Percentiles rank a stretch among this genome's conserved stretches.
These are phyloP conservation scores for Tragopan temminckii DNA, from an alignment of 2,797 vertebrate species.

Conservation along the genomic window DNA sequence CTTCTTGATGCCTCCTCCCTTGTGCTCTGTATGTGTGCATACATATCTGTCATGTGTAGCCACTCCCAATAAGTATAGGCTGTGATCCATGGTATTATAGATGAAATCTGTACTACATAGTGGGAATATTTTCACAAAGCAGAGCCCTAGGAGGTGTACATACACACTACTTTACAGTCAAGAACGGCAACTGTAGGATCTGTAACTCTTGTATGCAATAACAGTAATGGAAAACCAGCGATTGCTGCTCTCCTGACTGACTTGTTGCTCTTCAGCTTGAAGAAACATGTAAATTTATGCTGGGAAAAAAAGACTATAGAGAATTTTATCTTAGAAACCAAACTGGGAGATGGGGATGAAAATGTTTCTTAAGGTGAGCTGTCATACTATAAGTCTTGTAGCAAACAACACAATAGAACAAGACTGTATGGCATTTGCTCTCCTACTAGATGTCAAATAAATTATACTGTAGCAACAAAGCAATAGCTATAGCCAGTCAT, in stretches of 20 bases:
- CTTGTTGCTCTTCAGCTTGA: not conserved
- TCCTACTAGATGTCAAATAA: conserved; percentile 3
- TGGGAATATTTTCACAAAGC: not conserved
- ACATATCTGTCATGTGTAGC: not conserved
- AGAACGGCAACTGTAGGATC: not conserved
- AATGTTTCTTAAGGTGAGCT: conserved; percentile 21
- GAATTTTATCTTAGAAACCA: not conserved
- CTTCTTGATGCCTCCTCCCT: not conserved
- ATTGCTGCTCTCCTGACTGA: not conserved
- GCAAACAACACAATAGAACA: not conserved
- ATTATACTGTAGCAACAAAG: not conserved
- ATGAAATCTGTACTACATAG: not conserved
- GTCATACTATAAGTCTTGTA: not conserved
- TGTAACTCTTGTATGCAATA: not conserved
- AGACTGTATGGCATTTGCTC: not conserved
- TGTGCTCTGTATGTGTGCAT: fast-evolving
- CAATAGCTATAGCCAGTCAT: not conserved
- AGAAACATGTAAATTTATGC: not conserved
- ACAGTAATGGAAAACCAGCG: not conserved
- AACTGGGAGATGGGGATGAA: not conserved
- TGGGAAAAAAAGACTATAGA: not conserved
- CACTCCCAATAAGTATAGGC: fast-evolving
- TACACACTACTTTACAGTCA: not conserved
- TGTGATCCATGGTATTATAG: not conserved
- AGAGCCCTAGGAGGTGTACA: not conserved